Conservation (phyloP, 92 coral and sea anemone species). For the Epizoanthus rinbou region DNA sequence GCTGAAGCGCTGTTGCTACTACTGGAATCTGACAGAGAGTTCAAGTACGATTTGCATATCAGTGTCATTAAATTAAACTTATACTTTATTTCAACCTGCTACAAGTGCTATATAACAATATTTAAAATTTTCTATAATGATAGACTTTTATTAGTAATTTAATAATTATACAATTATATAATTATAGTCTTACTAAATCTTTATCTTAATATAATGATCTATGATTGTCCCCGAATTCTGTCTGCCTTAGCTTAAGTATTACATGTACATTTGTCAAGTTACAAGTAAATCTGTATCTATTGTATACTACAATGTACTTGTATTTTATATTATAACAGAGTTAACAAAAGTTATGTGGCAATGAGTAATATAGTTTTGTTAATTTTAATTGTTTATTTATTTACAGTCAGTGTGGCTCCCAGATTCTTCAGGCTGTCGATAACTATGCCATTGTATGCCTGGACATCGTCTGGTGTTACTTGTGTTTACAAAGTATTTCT, state of each 20-base stretch:
- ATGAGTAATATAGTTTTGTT: neutral
- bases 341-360: neutral
- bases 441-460: conserved; percentile 94
- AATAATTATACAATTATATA: no score
- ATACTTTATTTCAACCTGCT: neutral
- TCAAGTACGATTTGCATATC: conserved; percentile 54
- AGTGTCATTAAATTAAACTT: neutral
- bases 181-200: no score
- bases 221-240: no score
- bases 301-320: no score
- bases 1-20: conserved; percentile 85
- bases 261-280: no score
- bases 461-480: conserved; percentile 96
- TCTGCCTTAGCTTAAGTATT: no score
- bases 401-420: conserved; percentile 84
- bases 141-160: no score
- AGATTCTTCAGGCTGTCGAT: conserved; percentile 89
- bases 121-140: no score
- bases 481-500: conserved; percentile 80
- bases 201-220: no score
- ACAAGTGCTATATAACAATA: no score
- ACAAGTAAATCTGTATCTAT: no score
- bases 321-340: no score
- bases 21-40: conserved; percentile 92
- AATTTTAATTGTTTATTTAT: neutral